Percentiles rank a stretch among this genome's conserved stretches.
phyloP scores from a whole-genome alignment of 2,888 invertebrate species.

The Idaea biselata region DNA sequence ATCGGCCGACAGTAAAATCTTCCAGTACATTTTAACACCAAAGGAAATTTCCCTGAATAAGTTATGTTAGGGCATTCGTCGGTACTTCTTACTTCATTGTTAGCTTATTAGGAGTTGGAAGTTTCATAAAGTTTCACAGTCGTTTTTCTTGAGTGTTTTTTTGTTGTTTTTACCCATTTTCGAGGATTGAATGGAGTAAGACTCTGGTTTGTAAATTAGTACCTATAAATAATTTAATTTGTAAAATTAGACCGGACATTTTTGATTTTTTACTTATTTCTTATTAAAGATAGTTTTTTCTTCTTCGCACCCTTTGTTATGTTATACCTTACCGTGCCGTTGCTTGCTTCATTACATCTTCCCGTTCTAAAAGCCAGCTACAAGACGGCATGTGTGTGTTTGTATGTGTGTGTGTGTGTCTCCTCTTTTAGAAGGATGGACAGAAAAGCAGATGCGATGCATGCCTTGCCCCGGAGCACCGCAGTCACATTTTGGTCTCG shows the following conservation, averaged over 20 bases:
- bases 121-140: constrained; percentile 1
- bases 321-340: too few relatives aligned
- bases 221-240: background rate
- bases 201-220: background rate
- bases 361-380: too few relatives aligned
- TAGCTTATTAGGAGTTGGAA: background rate
- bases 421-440: too few relatives aligned
- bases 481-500: too few relatives aligned
- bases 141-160: background rate
- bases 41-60: background rate
- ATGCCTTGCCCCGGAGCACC: too few relatives aligned
- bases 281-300: background rate
- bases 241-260: background rate
- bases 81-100: background rate
- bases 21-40: background rate
- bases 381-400: too few relatives aligned
- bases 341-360: too few relatives aligned
- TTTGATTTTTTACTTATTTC: background rate
- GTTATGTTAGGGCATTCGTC: background rate
- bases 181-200: background rate
- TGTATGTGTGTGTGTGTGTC: too few relatives aligned
- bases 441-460: too few relatives aligned
- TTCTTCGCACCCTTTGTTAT: too few relatives aligned
- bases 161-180: background rate
- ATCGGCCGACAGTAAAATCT: background rate